Evolutionary conservation across 2,888 invertebrate genomes (phyloP).

Genomic region (Chesias legatella): DNA sequence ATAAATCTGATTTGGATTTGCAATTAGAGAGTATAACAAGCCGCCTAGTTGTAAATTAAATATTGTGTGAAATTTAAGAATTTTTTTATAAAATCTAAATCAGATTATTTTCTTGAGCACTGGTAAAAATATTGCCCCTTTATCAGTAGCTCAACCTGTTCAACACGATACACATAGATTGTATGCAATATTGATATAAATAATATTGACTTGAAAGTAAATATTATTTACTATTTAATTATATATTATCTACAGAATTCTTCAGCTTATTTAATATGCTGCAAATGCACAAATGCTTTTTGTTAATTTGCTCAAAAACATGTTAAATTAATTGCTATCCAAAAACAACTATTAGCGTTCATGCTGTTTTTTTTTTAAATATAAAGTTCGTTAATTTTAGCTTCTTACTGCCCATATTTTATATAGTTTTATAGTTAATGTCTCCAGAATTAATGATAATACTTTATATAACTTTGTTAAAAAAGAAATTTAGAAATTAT

Average conservation of each 20-base stretch:
- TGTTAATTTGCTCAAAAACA: conserved; percentile 12
- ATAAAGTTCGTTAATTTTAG: conserved; percentile 22
- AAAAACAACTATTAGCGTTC: conserved; percentile 17
- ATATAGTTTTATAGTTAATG: conserved; percentile 17
- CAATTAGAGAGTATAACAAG: too few relatives aligned
- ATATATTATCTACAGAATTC: too few relatives aligned
- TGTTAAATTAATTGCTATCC: conserved; percentile 7
- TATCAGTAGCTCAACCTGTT: conserved; percentile 4
- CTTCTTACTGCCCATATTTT: conserved; percentile 24
- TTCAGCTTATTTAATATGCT: background rate
- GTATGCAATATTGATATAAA: too few relatives aligned
- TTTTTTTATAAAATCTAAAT: too few relatives aligned
- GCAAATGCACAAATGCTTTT: conserved; percentile 6
- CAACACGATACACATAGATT: too few relatives aligned
- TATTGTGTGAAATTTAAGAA: too few relatives aligned
- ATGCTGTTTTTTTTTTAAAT: conserved; percentile 16
- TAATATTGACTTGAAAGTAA: too few relatives aligned
- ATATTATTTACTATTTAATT: too few relatives aligned
- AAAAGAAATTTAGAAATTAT: background rate
- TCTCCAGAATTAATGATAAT: conserved; percentile 4
- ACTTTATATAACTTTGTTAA: background rate
- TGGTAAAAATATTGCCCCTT: conserved; percentile 18
- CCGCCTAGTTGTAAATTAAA: too few relatives aligned
- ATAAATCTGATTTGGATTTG: too few relatives aligned
- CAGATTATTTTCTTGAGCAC: conserved; percentile 6